Evolutionary conservation across 2,113 vertebrate species (phyloP).

Genomic region (Corythornis vintsioides): DNA sequence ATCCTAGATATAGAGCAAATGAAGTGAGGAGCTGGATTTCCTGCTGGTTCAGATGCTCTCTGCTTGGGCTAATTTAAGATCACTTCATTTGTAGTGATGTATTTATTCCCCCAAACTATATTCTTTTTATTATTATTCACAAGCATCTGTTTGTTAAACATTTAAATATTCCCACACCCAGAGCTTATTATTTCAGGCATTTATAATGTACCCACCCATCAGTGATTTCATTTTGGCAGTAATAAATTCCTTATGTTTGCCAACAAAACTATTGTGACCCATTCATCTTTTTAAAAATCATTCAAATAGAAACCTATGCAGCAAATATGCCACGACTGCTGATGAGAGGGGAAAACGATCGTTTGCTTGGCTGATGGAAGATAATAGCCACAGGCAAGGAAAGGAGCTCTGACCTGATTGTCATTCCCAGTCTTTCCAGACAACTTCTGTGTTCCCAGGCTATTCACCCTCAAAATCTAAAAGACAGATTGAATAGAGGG

Average conservation of each 20-base stretch:
- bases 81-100: not conserved
- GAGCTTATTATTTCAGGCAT: conserved; percentile 23
- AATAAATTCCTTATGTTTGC: not conserved
- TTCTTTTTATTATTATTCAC: conserved; percentile 25
- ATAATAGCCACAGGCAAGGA: not conserved
- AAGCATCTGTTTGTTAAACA: conserved; percentile 56
- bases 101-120: conserved; percentile 16
- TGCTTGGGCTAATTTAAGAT: conserved; percentile 10
- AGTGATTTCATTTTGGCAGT: conserved; percentile 32
- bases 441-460: not conserved
- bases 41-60: not conserved
- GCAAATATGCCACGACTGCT: not conserved
- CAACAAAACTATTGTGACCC: not conserved
- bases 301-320: not conserved
- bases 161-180: conserved; percentile 37
- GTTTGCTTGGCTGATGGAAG: not conserved
- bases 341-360: not conserved
- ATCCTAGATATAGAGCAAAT: not conserved
- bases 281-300: conserved; percentile 23
- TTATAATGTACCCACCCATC: conserved; percentile 16
- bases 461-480: not conserved
- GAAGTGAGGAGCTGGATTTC: not conserved
- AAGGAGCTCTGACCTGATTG: not conserved
- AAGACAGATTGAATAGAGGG: not conserved
- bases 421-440: not conserved